Base-by-base conservation (phyloP, 2,888 invertebrate genomes). In the Pyralis farinalis region DNA sequence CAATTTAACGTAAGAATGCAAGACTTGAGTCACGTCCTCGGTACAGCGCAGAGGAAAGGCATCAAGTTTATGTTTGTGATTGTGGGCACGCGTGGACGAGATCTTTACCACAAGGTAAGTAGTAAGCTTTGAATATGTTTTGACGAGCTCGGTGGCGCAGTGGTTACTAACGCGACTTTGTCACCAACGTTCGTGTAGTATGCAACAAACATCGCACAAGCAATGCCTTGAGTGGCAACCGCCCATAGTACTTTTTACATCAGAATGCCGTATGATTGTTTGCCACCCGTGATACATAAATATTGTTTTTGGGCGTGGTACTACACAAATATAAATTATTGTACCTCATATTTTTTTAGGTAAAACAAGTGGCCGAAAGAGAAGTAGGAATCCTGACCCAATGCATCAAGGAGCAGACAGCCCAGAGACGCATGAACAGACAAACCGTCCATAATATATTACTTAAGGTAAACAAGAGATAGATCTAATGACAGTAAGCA, bases 391-490 rank as follows among this genome's bases (percentile, higher is more conserved):
- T 94, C 40, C 68, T 95, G 31, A 96, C 95, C 0, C 97, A 94
- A 68, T 97, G 94, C 73, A 89, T 93, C 46, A 87, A 71, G 41
- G 85, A 85, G 22, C 31, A 47, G 1, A 89, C 89, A 0, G 71
- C 71, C 0, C 30, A 45, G 0, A 56, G 53, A 0, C 66, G 71
- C 1, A 78, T 93, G 66, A 93, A 92, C 51, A 58, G 62, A 0
- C 87, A 92, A 40, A 94, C 96, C 0, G 84, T 93, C 0, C 75
- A 76, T 0, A 96, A 96, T 63, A 93, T 96, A 45, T 68, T 96
- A 9, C 72, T 95, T 0, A 97, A 94, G 86, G 92, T 81, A 59
- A 47, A 4, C 16, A n/a, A n/a, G n/a, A n/a, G n/a, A n/a, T n/a
- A n/a, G n/a, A n/a, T n/a, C n/a, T n/a, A n/a, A n/a, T n/a, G n/a